phyloP scores from a whole-genome alignment of 2,888 invertebrate genomes.

The Clunio marinus region DNA sequence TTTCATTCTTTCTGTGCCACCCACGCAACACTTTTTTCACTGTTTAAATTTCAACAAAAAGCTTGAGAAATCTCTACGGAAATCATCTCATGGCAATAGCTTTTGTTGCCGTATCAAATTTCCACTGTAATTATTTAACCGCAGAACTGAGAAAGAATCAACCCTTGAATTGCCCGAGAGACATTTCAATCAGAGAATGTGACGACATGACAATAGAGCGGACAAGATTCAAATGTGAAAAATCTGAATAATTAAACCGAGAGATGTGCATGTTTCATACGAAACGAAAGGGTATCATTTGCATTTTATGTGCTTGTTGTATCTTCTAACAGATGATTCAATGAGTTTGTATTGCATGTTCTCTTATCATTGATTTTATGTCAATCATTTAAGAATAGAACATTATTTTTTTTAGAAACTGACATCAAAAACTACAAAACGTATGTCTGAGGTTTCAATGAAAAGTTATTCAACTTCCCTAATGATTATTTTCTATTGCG shows the following conservation, averaged over 20 bases:
- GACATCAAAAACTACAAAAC: background rate
- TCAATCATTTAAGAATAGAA: background rate
- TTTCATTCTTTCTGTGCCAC: background rate
- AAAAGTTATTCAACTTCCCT: conserved; percentile 30
- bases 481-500: conserved; percentile 23
- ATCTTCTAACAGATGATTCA: background rate
- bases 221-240: conserved; percentile 26
- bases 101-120: conserved; percentile 24
- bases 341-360: background rate
- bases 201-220: conserved; percentile 32
- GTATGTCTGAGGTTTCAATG: background rate
- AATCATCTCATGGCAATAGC: conserved; percentile 3
- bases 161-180: conserved; percentile 12
- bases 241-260: conserved; percentile 33
- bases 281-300: background rate
- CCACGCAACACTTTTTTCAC: background rate
- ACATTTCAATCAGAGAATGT: conserved; percentile 27
- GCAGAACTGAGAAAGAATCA: background rate
- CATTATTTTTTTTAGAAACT: background rate
- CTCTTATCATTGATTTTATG: conserved; percentile 4
- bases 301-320: background rate
- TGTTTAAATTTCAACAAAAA: conserved; percentile 8
- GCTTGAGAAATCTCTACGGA: conserved; percentile 6
- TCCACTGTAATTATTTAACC: conserved; percentile 36
- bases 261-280: too few relatives aligned